Evolutionary conservation across 2,797 vertebrate genomes (phyloP).

Genomic region (Chrosomus eos): DNA sequence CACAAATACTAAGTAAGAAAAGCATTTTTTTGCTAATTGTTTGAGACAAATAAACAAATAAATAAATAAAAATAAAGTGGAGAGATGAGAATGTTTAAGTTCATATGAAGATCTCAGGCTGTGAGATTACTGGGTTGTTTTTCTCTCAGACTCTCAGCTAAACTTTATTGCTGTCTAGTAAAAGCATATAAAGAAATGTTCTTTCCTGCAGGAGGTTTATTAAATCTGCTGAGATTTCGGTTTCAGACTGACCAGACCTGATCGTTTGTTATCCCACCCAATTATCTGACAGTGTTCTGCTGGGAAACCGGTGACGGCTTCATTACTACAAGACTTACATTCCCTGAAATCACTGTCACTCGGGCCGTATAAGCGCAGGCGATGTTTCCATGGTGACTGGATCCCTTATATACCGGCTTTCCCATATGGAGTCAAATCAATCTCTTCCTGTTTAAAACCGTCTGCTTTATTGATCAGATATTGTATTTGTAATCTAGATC

Average conservation of each 20-base stretch:
- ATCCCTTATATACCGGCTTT: background rate
- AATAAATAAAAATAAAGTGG: no score
- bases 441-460: background rate
- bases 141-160: no score
- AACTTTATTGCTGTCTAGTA: no score
- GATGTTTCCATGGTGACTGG: slow-evolving; percentile 25
- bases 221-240: background rate
- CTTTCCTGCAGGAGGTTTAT: background rate
- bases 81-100: no score
- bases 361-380: background rate
- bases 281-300: slow-evolving; percentile 23
- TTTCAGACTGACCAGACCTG: background rate
- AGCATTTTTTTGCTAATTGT: no score
- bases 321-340: slow-evolving; percentile 24
- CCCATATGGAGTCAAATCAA: background rate
- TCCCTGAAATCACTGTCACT: slow-evolving; percentile 9
- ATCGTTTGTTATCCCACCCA: background rate
- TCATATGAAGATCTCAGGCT: background rate
- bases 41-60: no score
- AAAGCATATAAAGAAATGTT: background rate
- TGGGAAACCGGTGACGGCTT: slow-evolving; percentile 6
- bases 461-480: background rate
- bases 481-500: background rate
- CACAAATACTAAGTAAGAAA: no score
- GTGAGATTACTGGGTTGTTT: no score